Evolutionary conservation across 2,113 vertebrate genomes (phyloP).

Genomic region (Psophia crepitans): DNA sequence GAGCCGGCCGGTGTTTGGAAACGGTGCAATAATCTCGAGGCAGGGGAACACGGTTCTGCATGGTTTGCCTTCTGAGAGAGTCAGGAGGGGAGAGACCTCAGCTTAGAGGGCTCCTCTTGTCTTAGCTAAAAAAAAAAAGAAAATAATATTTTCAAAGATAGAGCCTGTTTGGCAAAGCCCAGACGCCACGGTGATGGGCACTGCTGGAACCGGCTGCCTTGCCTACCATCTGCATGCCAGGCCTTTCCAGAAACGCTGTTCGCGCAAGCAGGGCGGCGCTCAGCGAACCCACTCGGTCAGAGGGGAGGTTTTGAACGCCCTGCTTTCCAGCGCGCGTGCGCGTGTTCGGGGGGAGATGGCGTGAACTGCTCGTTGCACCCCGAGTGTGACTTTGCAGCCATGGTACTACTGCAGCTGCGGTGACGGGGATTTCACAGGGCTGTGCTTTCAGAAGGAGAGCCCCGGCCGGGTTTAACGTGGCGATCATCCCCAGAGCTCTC

Average conservation of each 20-base stretch:
- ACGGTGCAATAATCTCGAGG: neutral
- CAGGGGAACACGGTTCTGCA: neutral
- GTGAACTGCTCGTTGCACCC: neutral
- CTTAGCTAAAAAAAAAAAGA: neutral
- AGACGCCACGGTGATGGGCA: neutral
- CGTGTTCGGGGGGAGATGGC: neutral
- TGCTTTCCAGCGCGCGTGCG: rapidly evolving
- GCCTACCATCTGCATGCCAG: neutral
- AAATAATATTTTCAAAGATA: neutral
- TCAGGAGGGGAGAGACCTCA: neutral
- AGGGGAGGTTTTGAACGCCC: neutral
- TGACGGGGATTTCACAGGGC: neutral
- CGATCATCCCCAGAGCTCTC: neutral
- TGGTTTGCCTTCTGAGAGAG: neutral
- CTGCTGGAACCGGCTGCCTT: neutral
- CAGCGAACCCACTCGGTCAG: neutral
- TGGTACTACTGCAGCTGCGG: neutral
- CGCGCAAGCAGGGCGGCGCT: neutral
- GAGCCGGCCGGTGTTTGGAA: neutral
- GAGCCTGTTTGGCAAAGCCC: neutral
- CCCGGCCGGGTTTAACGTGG: neutral
- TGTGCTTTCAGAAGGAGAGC: neutral
- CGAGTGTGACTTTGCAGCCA: neutral
- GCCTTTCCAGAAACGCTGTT: neutral
- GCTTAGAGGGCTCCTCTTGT: neutral